These are phyloP conservation scores for Calameuta pallipes DNA, from an alignment of 2,888 invertebrate genomes.

Conservation along the genomic window DNA sequence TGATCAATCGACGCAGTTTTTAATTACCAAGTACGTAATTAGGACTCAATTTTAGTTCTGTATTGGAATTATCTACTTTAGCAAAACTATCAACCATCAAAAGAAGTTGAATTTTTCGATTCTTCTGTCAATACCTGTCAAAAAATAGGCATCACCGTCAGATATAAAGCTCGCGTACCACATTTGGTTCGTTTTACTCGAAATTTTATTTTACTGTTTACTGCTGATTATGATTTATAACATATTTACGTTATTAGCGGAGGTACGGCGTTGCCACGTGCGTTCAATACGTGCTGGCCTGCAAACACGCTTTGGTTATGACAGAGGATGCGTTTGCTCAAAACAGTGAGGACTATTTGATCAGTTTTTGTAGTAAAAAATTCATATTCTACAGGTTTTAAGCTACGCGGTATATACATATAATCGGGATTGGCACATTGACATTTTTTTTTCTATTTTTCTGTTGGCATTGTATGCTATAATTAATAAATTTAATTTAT, in stretches of 20 bases:
- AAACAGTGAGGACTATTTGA: background rate
- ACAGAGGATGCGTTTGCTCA: background rate
- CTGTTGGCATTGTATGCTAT: background rate
- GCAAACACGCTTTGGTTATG: background rate
- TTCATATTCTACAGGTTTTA: background rate
- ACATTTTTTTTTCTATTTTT: background rate
- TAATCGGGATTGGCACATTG: background rate
- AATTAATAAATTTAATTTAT: background rate
- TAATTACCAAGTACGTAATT: too few species aligned
- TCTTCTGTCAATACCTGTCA: background rate
- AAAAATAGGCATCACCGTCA: background rate
- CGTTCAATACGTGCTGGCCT: background rate
- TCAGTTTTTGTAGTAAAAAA: background rate
- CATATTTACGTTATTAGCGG: background rate
- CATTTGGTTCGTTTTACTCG: background rate
- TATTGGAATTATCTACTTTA: background rate
- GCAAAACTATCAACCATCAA: background rate
- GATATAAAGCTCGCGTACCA: background rate
- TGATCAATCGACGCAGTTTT: background rate
- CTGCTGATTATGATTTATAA: background rate
- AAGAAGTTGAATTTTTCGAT: background rate
- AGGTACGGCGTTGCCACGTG: background rate
- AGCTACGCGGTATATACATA: background rate
- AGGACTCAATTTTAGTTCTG: background rate
- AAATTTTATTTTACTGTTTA: background rate